Evolutionary conservation across 1,140 invertebrate genomes (phyloP), one percentile per base, ranked within the genome.

Genomic region (Schmidtea mediterranea): DNA sequence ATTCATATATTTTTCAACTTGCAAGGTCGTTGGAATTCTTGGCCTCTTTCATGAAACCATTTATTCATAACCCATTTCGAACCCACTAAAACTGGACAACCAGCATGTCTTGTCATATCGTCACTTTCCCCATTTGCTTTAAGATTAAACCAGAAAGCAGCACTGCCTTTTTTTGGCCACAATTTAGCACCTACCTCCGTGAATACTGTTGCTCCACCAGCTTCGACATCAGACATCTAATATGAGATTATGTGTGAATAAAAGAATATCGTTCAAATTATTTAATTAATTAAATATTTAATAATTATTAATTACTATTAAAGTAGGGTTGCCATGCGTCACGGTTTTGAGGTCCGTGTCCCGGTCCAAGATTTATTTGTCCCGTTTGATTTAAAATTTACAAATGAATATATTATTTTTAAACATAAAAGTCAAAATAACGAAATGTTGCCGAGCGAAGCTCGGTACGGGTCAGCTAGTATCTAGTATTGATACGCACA

Each of bases 191-290:
- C 75, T 21, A 86, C 68, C 43, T 73, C 71, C 1, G 82, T 81
- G 59, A 89, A 89, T 23, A 86, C 82, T 0, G 83, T 89, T 10
- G 80, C 80, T 22, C 83, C 82, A 8, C 83, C 83, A 64, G 82
- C 80, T 45, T 79, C 73, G 47, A 87, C 82, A 56, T 86, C 79
- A 54, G 76, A 81, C 79, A 87, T 82, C 80, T 86, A 51, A n/a
- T n/a, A n/a, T n/a, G n/a, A n/a, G n/a, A n/a, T n/a, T n/a, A n/a
- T n/a, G n/a, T n/a, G n/a, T n/a, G n/a, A n/a, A n/a, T n/a, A n/a
- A n/a, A n/a, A n/a, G n/a, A n/a, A n/a, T n/a, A n/a, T n/a, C n/a
- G n/a, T n/a, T n/a, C n/a, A n/a, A n/a, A n/a, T n/a, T n/a, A n/a
- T n/a, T n/a, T n/a, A n/a, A n/a, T n/a, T n/a, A n/a, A n/a, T n/a